These are phyloP conservation scores for Leptobrachium leishanense DNA, from an alignment of 2,113 vertebrate species.

Conservation along the genomic window DNA sequence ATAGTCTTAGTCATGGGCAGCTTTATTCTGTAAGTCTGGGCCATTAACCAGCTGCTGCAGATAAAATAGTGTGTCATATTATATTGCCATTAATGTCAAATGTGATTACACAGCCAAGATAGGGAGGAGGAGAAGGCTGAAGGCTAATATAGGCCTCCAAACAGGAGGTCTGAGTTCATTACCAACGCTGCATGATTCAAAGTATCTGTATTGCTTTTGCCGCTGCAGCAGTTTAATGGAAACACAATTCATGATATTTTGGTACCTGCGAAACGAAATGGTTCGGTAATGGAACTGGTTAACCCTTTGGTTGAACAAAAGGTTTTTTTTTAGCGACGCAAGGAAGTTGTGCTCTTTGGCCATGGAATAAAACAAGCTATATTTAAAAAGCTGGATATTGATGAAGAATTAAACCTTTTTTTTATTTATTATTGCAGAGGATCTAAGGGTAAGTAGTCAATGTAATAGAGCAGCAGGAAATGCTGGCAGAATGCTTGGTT, in stretches of 20 bases:
- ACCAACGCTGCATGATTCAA: slow-evolving; percentile 35
- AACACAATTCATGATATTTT: slow-evolving; percentile 38
- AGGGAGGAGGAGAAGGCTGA: slow-evolving; percentile 21
- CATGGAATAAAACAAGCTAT: too few relatives aligned
- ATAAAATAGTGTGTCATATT: slow-evolving; percentile 49
- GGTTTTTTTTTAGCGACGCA: too few relatives aligned
- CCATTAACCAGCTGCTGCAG: slow-evolving; percentile 53
- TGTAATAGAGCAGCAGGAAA: too few relatives aligned
- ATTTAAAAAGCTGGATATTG: too few relatives aligned
- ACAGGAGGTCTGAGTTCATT: slow-evolving; percentile 42
- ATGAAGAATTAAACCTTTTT: too few relatives aligned
- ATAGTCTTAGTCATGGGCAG: slow-evolving; percentile 54
- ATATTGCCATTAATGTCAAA: slow-evolving; percentile 13
- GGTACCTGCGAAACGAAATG: slow-evolving; percentile 34
- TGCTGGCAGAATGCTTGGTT: too few relatives aligned
- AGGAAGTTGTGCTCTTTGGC: too few relatives aligned
- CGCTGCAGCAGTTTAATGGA: slow-evolving; percentile 40
- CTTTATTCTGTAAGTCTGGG: slow-evolving; percentile 39
- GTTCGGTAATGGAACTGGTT: slow-evolving; percentile 38
- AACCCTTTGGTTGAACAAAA: neutral
- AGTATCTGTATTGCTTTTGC: slow-evolving; percentile 36
- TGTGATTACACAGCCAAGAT: slow-evolving; percentile 46
- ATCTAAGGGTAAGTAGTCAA: too few relatives aligned
- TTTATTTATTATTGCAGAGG: too few relatives aligned
- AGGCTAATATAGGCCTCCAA: slow-evolving; percentile 30